Base-by-base conservation (phyloP, 2,888 invertebrate genomes). In the Sycophila texana region DNA sequence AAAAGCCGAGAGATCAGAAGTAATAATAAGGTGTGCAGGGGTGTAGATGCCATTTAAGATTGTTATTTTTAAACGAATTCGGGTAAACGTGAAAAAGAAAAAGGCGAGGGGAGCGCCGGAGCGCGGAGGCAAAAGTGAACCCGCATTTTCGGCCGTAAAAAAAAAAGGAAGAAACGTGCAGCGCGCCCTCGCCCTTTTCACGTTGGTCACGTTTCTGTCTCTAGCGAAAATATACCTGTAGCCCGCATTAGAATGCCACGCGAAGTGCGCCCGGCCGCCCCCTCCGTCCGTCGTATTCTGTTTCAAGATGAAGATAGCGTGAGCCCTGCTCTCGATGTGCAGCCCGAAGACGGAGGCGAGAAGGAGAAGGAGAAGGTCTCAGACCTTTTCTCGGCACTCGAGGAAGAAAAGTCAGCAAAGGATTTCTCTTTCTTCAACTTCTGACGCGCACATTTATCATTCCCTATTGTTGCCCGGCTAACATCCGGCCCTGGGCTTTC, bases 261-360 rank as follows among this genome's bases (percentile, higher is more conserved):
- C 77, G 82, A 82, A 80, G 82, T 77, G 81, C 78, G 83, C 87
- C 87, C 86, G 86, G 85, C 86, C 86, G 86, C 86, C 85, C 85
- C 86, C 26, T 26, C 39, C 61, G 30, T 72, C 72, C 83, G 81
- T 81, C 85, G 86, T 88, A 89, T 89, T 89, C 87, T 87, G 85
- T 89, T 89, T 89, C 89, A 88, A 89, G 89, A 89, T 89, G 88
- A 85, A 89, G 89, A 89, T 89, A 89, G 85, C 85, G 84, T 82
- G 72, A 49, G 81, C 76, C 81, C 81, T 82, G 39, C 39, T 83
- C 83, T 83, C 82, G 82, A 83, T 22, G 83, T 82, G 83, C 51
- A 81, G 79, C 77, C 13, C 13, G 26, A 67, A 78, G 74, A 83
- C 14, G 13, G 61, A 53, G 67, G 22, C n/a, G 83, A 82, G 81